Evolutionary conservation across 2,113 vertebrate species (phyloP).

Genomic region (Tupaia chinensis): DNA sequence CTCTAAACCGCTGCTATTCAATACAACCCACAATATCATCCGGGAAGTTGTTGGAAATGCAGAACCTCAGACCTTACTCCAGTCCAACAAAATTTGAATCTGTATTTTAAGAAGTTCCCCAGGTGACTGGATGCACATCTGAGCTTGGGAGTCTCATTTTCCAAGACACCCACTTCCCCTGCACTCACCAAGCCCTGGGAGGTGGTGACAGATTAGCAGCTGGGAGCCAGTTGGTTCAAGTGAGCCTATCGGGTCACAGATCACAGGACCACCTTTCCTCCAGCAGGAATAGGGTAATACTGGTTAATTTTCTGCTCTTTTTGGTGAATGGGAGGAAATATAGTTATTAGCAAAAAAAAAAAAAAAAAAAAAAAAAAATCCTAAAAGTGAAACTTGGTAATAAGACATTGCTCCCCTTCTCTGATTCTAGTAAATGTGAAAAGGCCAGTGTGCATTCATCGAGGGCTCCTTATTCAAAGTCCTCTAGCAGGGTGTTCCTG

Average conservation of each 20-base stretch:
- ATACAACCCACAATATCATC: neutral
- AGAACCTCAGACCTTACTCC: neutral
- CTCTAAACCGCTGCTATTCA: neutral
- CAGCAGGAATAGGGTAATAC: neutral
- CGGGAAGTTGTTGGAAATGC: neutral
- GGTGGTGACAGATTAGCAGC: neutral
- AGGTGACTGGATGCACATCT: rapidly evolving
- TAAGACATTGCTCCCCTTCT: neutral
- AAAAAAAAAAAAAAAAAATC: neutral
- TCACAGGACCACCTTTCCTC: neutral
- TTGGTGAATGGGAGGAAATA: neutral
- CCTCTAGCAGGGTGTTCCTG: neutral
- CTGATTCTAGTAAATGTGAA: neutral
- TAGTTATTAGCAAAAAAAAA: neutral
- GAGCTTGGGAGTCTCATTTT: neutral
- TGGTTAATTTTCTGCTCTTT: neutral
- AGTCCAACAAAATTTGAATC: neutral
- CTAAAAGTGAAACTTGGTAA: neutral
- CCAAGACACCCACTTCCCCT: neutral
- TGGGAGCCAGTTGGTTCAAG: neutral
- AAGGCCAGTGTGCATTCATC: neutral
- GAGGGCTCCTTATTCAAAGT: neutral
- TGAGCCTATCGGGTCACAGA: neutral
- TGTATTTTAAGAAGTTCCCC: neutral
- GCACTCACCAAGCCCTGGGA: no score